Base-by-base conservation (phyloP, 2,113 vertebrate species). In the Scophthalmus maximus region DNA sequence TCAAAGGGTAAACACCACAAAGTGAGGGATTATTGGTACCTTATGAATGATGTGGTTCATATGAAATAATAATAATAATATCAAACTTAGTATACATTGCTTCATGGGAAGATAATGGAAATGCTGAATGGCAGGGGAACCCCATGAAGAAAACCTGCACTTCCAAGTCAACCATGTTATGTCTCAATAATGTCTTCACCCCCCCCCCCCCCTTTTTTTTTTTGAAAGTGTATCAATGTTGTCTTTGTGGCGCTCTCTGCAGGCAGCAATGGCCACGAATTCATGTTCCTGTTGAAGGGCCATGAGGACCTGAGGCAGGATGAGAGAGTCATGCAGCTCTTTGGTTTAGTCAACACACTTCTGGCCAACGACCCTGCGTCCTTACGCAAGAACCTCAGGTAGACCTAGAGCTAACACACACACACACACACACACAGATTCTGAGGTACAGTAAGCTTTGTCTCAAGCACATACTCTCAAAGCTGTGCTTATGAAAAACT, bases 311-410 rank as follows among this genome's bases (percentile, higher is more conserved):
- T 99, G 68, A 93, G 98, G 36, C 98, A 99, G 83, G 98, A 99
- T 3, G 98, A 99, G 20, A 93, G 98, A 61, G 98, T 99, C 73
- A 99, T 99, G 98, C 98, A 99, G 89, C 95, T 99, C 49, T 99
- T 99, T 2, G 98, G 98, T 26, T 90, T 99, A 66, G 98, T 99
- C 62, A 99, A 99, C 90, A 99, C 98, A 0, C 91, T 99, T 52
- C 94, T 99, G 27, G 98, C 98, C 79, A 99, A 99, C 0, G 98
- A 99, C 78, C 98, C 98, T 0, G 98, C 98, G 0, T 99, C 97
- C 79, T 94, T 99, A n/a, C 96, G 98, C 70, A 99, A 99, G 88
- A 99, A 99, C 84, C 95, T 99, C 90, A 98, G 98, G 98, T 96
- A 83, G 8, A 52, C 18, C 6, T 60, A 40, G 57, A 47, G 1